Conservation (phyloP, 2,113 vertebrate genomes). For the Bujurquina vittata region DNA sequence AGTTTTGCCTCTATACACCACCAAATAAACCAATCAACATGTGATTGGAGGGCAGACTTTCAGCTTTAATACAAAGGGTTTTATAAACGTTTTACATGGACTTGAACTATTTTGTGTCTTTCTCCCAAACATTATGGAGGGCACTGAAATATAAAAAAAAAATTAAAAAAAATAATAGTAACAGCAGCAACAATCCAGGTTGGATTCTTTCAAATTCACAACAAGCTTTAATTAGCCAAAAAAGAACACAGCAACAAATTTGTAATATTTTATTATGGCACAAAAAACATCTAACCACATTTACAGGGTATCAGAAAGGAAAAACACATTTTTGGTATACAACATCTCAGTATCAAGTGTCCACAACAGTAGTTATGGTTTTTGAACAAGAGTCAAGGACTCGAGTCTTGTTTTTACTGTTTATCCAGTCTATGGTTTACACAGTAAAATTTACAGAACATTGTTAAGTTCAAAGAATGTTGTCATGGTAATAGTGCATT, state of each 20-base stretch:
- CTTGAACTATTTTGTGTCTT: too few relatives aligned
- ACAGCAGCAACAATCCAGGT: too few relatives aligned
- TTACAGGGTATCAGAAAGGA: slow-evolving; percentile 4
- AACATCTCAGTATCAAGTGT: slow-evolving; percentile 13
- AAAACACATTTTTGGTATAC: slow-evolving; percentile 20
- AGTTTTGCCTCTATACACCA: too few relatives aligned
- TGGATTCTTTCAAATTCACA: background rate
- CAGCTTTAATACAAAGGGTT: too few relatives aligned
- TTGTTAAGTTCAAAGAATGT: background rate
- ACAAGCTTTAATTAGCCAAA: slow-evolving; percentile 1
- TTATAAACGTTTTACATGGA: too few relatives aligned
- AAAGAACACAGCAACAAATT: background rate
- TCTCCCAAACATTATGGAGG: too few relatives aligned
- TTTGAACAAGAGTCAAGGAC: background rate
- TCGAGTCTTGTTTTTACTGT: background rate
- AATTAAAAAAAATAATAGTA: too few relatives aligned
- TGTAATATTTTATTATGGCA: slow-evolving; percentile 63
- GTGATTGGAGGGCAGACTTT: too few relatives aligned
- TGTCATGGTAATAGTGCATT: background rate
- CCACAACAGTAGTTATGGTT: slow-evolving; percentile 9
- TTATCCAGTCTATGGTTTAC: background rate
- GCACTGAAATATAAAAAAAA: too few relatives aligned
- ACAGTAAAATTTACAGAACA: background rate
- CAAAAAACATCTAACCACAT: slow-evolving; percentile 46
- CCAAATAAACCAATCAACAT: too few relatives aligned